Evolutionary conservation across 2,113 vertebrate genomes (phyloP).

Genomic region (Gulo gulo): DNA sequence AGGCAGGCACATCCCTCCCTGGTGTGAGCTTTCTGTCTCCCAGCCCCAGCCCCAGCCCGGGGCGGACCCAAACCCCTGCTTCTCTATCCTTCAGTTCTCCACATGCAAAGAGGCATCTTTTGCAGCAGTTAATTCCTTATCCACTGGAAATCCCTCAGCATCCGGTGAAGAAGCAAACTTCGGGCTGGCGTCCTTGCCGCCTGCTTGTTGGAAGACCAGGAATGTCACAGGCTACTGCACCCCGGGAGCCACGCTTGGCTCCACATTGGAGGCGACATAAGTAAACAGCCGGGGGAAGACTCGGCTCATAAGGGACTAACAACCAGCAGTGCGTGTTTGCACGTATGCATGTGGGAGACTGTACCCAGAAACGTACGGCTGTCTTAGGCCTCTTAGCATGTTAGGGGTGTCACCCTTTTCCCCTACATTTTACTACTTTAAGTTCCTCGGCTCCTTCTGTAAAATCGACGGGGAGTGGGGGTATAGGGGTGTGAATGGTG

Average conservation of each 20-base stretch:
- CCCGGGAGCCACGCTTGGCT: neutral
- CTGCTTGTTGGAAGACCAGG: neutral
- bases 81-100: constrained; percentile 33
- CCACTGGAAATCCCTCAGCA: neutral
- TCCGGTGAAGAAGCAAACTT: neutral
- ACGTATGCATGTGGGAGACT: neutral
- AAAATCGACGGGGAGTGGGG: neutral
- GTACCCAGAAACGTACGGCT: neutral
- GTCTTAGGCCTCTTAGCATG: neutral
- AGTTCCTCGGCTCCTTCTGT: neutral
- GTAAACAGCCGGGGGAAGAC: neutral
- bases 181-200: neutral
- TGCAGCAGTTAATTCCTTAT: neutral
- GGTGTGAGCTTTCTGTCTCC: neutral
- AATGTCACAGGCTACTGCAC: rapidly evolving
- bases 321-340: neutral
- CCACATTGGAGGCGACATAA: neutral
- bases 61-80: neutral
- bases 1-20: neutral
- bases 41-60: neutral
- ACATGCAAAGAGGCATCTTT: neutral
- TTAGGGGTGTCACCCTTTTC: neutral
- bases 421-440: neutral
- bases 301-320: neutral
- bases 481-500: neutral